Conservation (phyloP, 2,113 vertebrate species). For the Mesoclemmys tuberculata region DNA sequence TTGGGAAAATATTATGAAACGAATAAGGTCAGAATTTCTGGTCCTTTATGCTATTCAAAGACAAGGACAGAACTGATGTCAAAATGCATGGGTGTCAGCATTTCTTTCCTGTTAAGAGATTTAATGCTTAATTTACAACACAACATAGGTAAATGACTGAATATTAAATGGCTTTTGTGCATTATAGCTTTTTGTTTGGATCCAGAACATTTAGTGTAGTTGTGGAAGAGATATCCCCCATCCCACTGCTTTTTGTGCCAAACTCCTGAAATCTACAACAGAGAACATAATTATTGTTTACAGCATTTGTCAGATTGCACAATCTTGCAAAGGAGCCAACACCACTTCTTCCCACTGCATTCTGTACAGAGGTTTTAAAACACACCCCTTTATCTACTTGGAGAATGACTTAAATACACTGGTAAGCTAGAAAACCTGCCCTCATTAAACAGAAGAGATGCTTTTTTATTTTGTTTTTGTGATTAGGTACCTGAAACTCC, state of each 20-base stretch:
- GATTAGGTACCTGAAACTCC: neutral
- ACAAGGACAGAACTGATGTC: neutral
- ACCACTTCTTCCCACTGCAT: neutral
- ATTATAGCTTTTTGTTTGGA: neutral
- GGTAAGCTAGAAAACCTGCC: neutral
- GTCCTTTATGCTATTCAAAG: neutral
- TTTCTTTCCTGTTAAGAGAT: neutral
- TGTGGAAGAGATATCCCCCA: accelerated
- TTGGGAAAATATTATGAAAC: neutral
- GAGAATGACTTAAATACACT: neutral
- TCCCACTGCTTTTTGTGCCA: neutral
- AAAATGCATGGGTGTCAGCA: neutral
- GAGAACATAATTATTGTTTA: conserved; percentile 13
- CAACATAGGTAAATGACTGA: neutral
- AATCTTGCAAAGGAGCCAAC: neutral
- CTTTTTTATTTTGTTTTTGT: neutral
- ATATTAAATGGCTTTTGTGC: neutral
- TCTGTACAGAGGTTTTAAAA: neutral
- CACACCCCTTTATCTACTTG: neutral
- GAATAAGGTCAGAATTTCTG: neutral
- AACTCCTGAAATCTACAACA: conserved; percentile 44
- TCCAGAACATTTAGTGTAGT: neutral
- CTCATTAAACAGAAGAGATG: neutral
- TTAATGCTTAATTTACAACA: neutral
- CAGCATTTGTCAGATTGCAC: neutral